phyloP scores from a whole-genome alignment of 2,888 invertebrate genomes.

The Cheilosia scutellata region DNA sequence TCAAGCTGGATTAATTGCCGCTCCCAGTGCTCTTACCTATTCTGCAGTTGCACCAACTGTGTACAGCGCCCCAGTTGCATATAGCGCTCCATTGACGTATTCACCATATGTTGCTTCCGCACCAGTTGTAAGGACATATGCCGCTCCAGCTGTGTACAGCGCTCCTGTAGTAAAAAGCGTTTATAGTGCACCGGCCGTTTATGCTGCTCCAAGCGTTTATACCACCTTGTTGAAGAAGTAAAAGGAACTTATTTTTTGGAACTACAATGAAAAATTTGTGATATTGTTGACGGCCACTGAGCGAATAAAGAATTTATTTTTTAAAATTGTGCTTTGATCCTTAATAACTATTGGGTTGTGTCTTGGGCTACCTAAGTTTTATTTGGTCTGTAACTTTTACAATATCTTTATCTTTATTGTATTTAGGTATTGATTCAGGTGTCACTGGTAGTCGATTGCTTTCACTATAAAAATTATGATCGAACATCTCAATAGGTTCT shows the following conservation, averaged over 20 bases:
- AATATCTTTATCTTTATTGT: too few species aligned
- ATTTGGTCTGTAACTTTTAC: too few species aligned
- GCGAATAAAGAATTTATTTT: not conserved
- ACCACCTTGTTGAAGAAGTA: slow-evolving; percentile 54
- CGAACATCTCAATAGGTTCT: too few species aligned
- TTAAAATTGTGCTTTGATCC: not conserved
- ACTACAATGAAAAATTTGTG: not conserved
- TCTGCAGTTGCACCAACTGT: slow-evolving; percentile 40
- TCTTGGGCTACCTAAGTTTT: too few species aligned
- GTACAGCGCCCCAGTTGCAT: slow-evolving; percentile 7
- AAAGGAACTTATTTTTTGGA: not conserved
- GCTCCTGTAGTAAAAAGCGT: slow-evolving; percentile 37
- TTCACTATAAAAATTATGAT: too few species aligned
- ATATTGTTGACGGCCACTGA: not conserved
- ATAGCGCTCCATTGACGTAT: slow-evolving; percentile 49
- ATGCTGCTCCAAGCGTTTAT: slow-evolving; percentile 36
- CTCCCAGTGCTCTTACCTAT: slow-evolving; percentile 38
- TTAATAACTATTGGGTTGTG: too few species aligned
- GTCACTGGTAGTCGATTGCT: too few species aligned
- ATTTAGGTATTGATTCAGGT: too few species aligned
- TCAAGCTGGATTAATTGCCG: slow-evolving; percentile 63
- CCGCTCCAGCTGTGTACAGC: slow-evolving; percentile 42
- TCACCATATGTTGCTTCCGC: slow-evolving; percentile 37
- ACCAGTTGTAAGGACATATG: slow-evolving; percentile 29
- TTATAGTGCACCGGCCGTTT: slow-evolving; percentile 45